Evolutionary conservation across 1,140 invertebrate species (phyloP), one percentile per base, ranked within the genome.

Genomic region (Drosophila dunni): DNA sequence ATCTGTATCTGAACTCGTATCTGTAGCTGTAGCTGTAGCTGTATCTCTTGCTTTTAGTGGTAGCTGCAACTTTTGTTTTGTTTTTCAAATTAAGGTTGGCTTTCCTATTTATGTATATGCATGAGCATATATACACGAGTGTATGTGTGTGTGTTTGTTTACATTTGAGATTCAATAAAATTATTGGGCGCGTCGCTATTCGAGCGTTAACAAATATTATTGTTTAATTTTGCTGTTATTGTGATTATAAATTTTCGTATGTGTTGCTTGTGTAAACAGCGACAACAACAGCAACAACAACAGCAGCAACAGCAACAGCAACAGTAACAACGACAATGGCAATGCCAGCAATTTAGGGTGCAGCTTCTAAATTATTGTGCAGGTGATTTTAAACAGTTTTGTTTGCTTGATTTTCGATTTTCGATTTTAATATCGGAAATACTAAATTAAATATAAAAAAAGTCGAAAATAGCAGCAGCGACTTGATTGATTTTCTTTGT

Each of bases 121-220:
- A 15, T 61, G 58, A 42, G 36, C 51, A 10, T 42, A 42, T 53
- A 13, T 56, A 20, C 44, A 42, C 42, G 33, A 60, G 64, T 58
- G 45, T 60, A 7, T 63, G 46, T 40, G 20, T 44, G 9, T 53
- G 46, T 13, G 24, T 61, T 34, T 70, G 72, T 75, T 70, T 58
- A 69, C 60, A 68, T 73, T 73, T 61, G 15, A 63, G 74, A 85
- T 81, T 89, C 84, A 90, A 89, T 90, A 89, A 89, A 89, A 84
- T 89, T 89, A 90, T 89, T 89, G 85, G 85, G 85, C 76, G 85
- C 86, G 85, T 81, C 85, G 73, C 85, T 90, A 81, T 65, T 90
- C 86, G 79, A 89, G 85, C 85, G 85, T 89, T 89, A 89, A 89
- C 81, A 90, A 89, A 90, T 89, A 89, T 89, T 90, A 89, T 89